Conservation (phyloP, 2,113 vertebrate genomes). For the Myotis davidii region DNA sequence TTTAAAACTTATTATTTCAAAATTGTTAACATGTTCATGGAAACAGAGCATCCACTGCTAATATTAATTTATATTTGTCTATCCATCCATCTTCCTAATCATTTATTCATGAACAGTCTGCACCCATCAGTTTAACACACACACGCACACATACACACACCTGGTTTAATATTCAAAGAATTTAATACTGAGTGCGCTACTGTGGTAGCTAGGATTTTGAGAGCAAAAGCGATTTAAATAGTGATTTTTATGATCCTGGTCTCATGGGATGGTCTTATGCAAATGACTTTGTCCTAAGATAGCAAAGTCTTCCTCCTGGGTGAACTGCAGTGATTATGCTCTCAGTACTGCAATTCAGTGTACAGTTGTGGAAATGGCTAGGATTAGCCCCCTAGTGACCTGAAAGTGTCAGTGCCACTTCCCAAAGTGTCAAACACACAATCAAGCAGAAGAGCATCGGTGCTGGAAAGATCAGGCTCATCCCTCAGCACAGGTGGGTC, state of each 20-base stretch:
- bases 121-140: neutral
- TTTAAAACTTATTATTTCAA: neutral
- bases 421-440: neutral
- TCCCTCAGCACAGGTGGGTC: neutral
- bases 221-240: conserved; percentile 28
- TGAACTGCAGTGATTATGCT: conserved; percentile 46
- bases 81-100: neutral
- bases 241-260: neutral
- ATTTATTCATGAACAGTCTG: neutral
- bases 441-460: neutral
- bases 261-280: conserved; percentile 35
- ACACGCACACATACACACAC: neutral
- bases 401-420: conserved; percentile 45
- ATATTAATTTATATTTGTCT: neutral
- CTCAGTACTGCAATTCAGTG: conserved; percentile 43
- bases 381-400: conserved; percentile 66
- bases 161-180: neutral
- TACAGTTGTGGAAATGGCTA: conserved; percentile 51
- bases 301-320: conserved; percentile 48
- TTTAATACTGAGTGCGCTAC: neutral
- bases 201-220: conserved; percentile 12
- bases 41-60: neutral
- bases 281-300: conserved; percentile 52
- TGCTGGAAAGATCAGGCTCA: neutral
- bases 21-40: neutral